Evolutionary conservation across 2,113 vertebrate genomes (phyloP).

Genomic region (Piaya cayana): DNA sequence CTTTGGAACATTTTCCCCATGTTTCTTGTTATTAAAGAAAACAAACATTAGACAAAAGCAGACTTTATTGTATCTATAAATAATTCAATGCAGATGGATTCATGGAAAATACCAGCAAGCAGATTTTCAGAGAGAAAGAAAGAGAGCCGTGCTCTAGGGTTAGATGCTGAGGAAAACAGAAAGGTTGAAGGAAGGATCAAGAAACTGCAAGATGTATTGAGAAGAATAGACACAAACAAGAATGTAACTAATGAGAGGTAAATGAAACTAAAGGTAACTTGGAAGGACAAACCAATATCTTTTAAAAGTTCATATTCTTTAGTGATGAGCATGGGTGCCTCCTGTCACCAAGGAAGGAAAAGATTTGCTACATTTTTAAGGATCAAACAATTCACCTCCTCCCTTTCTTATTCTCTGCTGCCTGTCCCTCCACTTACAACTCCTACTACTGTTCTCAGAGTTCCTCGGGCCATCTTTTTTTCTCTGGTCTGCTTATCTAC

Average conservation of each 20-base stretch:
- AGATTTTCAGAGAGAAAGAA: constrained; percentile 52
- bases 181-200: constrained; percentile 19
- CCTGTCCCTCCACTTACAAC: neutral
- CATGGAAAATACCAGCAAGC: constrained; percentile 65
- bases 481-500: neutral
- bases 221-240: constrained; percentile 46
- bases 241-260: constrained; percentile 19
- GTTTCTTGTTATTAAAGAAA: constrained; percentile 80
- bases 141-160: constrained; percentile 33
- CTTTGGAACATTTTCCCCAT: constrained; percentile 72
- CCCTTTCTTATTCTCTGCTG: neutral
- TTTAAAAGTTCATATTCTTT: neutral
- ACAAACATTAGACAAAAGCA: constrained; percentile 77
- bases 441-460: neutral
- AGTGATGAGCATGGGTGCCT: neutral
- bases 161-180: constrained; percentile 47
- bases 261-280: neutral
- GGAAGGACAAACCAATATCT: neutral
- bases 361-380: neutral
- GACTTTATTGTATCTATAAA: constrained; percentile 79
- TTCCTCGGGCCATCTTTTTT: neutral
- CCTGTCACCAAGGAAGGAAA: neutral
- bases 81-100: constrained; percentile 79
- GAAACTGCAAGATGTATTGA: constrained; percentile 39
- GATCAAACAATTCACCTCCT: neutral